These are phyloP conservation scores for Papilio machaon DNA, from an alignment of 1,140 invertebrate species.

Conservation along the genomic window DNA sequence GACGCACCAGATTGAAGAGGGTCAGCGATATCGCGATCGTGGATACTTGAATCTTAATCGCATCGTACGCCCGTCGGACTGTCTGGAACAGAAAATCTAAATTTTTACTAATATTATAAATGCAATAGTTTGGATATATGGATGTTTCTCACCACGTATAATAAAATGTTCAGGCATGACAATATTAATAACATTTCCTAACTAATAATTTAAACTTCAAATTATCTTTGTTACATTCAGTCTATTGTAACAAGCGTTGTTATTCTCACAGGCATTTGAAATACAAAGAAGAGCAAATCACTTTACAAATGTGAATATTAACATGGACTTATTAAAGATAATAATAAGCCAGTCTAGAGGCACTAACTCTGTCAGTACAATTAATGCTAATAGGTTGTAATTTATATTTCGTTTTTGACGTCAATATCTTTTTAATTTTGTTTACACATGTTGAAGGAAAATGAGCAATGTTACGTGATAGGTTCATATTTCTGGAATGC, in stretches of 20 bases:
- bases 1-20: conserved; percentile 67
- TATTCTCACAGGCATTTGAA: not conserved
- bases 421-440: not conserved
- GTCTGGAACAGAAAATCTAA: conserved; percentile 60
- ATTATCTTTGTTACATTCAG: not conserved
- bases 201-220: not conserved
- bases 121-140: too few species aligned
- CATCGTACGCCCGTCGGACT: conserved; percentile 62
- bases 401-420: not conserved
- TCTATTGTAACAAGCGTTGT: conserved; percentile 8
- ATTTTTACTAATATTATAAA: too few species aligned
- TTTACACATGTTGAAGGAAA: not conserved
- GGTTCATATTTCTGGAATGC: not conserved
- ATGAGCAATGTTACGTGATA: not conserved
- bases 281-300: conserved; percentile 9
- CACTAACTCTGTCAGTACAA: not conserved
- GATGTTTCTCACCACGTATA: too few species aligned
- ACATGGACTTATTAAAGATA: not conserved
- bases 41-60: conserved; percentile 71
- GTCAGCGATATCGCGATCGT: conserved; percentile 69
- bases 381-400: not conserved
- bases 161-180: not conserved
- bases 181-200: conserved; percentile 19
- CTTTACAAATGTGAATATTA: conserved; percentile 8
- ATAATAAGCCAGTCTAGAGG: conserved; percentile 4